Conservation (phyloP, 2,888 invertebrate species). For the Megastigmus dorsalis region DNA sequence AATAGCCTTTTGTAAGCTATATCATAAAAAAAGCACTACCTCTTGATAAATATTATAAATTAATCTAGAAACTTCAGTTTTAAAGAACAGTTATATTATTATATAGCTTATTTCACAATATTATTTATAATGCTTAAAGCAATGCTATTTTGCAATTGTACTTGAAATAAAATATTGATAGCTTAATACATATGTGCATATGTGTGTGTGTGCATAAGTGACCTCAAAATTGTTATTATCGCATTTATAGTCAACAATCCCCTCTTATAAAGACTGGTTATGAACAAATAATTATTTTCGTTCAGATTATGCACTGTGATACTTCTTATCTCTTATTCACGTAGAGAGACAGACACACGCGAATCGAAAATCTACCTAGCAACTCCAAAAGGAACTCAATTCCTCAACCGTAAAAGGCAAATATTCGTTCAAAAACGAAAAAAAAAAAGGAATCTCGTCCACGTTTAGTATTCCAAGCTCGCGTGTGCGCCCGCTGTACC, state of each 20-base stretch:
- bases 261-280: no score
- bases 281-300: no score
- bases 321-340: conserved; percentile 1
- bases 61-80: not conserved
- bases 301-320: not conserved
- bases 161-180: no score
- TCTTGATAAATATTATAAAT: not conserved
- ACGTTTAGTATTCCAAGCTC: not conserved
- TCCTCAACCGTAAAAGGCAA: conserved; percentile 13
- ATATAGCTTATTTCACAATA: no score
- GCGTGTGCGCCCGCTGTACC: not conserved
- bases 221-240: conserved; percentile 25
- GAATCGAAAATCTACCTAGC: no score
- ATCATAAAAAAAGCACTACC: no score
- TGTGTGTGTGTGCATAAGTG: not conserved
- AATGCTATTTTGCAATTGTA: no score
- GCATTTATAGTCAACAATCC: not conserved
- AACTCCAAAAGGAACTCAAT: not conserved
- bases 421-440: not conserved
- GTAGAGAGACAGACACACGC: not conserved
- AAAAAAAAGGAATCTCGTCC: conserved; percentile 9
- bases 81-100: no score
- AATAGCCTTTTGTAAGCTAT: no score
- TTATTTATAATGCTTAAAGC: no score
- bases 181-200: not conserved